phyloP scores from a whole-genome alignment of 2,888 invertebrate species.

The Spilarctia lutea region DNA sequence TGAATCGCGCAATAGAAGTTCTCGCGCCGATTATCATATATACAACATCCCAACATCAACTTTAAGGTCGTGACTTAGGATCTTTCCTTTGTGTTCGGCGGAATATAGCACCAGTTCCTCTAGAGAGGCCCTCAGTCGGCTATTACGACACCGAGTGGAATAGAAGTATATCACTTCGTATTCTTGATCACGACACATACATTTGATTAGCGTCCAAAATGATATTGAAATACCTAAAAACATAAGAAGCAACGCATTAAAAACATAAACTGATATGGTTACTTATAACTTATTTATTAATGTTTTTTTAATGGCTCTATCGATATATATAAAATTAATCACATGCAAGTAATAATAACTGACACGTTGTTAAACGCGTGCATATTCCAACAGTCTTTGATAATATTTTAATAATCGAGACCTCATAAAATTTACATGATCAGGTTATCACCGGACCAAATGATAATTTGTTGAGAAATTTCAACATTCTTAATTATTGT shows the following conservation, averaged over 20 bases:
- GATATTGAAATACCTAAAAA: neutral
- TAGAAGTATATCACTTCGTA: too few species aligned
- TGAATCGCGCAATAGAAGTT: too few species aligned
- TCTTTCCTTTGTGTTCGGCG: too few species aligned
- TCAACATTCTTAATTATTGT: neutral
- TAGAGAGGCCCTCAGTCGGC: too few species aligned
- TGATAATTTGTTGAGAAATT: neutral
- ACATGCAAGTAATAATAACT: neutral
- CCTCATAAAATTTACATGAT: conserved; percentile 4
- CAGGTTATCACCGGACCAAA: neutral
- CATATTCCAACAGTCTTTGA: neutral
- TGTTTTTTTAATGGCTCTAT: neutral
- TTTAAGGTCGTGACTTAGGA: too few species aligned
- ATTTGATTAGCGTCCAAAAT: too few species aligned
- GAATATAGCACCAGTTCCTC: too few species aligned
- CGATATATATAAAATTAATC: neutral
- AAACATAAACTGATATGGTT: neutral
- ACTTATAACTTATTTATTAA: neutral
- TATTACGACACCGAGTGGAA: too few species aligned
- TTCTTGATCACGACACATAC: too few species aligned
- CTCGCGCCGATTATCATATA: too few species aligned
- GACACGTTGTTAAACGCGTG: conserved; percentile 2
- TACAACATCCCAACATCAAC: too few species aligned
- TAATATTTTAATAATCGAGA: conserved; percentile 7
- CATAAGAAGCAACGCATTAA: neutral